Evolutionary conservation across 1,140 invertebrate species (phyloP), one percentile per base, ranked within the genome.

Genomic region (Trichoplusia ni): DNA sequence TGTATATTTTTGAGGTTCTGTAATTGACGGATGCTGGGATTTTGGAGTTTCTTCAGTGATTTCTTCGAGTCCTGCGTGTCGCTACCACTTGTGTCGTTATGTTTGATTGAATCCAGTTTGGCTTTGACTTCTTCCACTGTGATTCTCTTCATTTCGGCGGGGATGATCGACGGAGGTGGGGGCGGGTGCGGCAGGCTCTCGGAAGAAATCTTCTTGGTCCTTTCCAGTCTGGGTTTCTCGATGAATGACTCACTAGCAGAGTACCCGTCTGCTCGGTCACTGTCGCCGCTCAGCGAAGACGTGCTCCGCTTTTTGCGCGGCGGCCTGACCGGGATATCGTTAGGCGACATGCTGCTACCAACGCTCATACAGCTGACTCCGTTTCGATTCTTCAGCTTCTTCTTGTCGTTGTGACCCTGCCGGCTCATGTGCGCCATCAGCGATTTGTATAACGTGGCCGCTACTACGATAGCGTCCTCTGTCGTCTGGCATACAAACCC

Each of bases 391-490:
- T 91, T 93, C 44, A 88, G 93, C 16, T 92, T 91, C 42, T 91
- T 91, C 56, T 90, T 91, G 80, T 83, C 78, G 51, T 51, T 67
- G 69, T 89, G 86, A 44, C 84, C 84, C 54, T 88, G 88, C 18
- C 85, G 89, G 64, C 94, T 94, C 90, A 97, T 94, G 80, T 96
- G 95, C 18, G 94, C 93, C 84, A 97, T 93, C 44, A 98, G 88
- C 0, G 95, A 96, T 82, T 97, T 95, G 85, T 97, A 98, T 38
- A 97, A 91, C 47, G 96, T 97, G 4, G 96, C 96, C 0, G 97
- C 97, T 59, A 97, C 96, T 0, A 96, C 95, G 21, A 98, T 95
- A 16, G 97, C 96, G 82, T 98, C 96, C 87, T 98, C 96, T 8
- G 96, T 94, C 71, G 92, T 94, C 75, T 95, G 94, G 89, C 97